Evolutionary conservation across 2,113 vertebrate genomes (phyloP), one percentile per base, ranked within the genome.

Genomic region (Vidua macroura): DNA sequence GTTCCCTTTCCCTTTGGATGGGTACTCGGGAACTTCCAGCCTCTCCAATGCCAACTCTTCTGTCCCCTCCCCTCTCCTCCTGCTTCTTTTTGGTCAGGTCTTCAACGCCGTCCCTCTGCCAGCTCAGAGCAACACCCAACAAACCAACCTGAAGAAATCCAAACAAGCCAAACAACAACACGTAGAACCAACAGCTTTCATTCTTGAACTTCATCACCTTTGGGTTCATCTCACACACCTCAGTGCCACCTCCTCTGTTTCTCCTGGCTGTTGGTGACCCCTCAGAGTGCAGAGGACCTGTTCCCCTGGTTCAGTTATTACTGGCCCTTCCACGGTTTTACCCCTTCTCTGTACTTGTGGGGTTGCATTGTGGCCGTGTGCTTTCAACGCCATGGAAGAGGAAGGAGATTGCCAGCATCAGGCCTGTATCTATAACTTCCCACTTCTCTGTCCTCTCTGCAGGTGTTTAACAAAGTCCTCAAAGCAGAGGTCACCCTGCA

Each of bases 381-480:
- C 51, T 48, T 37, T 14, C 44, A 33, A 4, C 3, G 9, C 46
- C 9, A 5, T 5, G 28, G 48, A 79, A 59, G 66, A 25, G 6
- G 48, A 11, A 86, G 44, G n/a, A 35, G 11, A 56, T 69, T 44
- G 16, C n/a, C 60, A 59, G 16, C 23, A 35, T 6, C 41, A 51
- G 35, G 10, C 14, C 18, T 39, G 9, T 66, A 10, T 41, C 55
- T 35, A 0, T 30, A 78, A 17, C 56, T 53, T 66, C 23, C 43
- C 30, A 1, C 52, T 39, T 4, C 53, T 75, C 25, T 75, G 0
- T 56, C 46, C 31, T 73, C 62, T 60, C 51, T 28, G 5, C 83
- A 96, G 99, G 77, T 97, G 39, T 99, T 99, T 88, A 96, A 98
- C 31, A 60, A 96, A 15, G 93, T 98, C 41, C 95, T 88, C 0